Evolutionary conservation across 2,113 vertebrate genomes (phyloP).

Genomic region (Eptesicus fuscus): DNA sequence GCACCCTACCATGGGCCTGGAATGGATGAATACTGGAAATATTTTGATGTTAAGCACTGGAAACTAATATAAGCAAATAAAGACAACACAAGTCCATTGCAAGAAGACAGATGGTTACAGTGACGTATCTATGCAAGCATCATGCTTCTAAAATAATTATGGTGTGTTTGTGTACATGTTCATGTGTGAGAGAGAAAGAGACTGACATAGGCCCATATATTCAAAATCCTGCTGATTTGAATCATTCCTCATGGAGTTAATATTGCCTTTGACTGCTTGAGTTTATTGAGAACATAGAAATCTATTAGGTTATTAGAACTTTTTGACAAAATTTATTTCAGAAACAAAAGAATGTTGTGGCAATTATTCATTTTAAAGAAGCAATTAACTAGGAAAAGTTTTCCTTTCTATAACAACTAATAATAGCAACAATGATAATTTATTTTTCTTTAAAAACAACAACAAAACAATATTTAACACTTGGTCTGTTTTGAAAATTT

Average conservation of each 20-base stretch:
- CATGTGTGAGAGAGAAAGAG: neutral
- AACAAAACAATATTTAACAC: neutral
- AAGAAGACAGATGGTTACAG: neutral
- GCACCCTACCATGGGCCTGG: neutral
- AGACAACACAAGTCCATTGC: neutral
- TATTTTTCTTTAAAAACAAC: neutral
- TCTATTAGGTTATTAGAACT: neutral
- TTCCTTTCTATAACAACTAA: neutral
- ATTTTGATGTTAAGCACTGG: neutral
- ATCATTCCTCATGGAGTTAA: neutral
- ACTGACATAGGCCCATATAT: neutral
- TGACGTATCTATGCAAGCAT: neutral
- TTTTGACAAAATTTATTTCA: slow-evolving; percentile 36
- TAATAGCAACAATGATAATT: neutral
- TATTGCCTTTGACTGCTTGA: neutral
- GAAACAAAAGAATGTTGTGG: neutral
- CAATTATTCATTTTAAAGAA: neutral
- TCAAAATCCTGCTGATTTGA: neutral
- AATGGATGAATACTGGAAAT: neutral
- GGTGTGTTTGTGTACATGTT: neutral
- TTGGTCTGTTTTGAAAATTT: neutral
- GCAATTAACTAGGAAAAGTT: neutral
- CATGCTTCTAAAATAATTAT: neutral
- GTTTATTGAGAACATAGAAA: slow-evolving; percentile 6
- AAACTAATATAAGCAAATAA: neutral